Base-by-base conservation (phyloP, 2,888 invertebrate genomes). In the Orthonychiurus folsomi region DNA sequence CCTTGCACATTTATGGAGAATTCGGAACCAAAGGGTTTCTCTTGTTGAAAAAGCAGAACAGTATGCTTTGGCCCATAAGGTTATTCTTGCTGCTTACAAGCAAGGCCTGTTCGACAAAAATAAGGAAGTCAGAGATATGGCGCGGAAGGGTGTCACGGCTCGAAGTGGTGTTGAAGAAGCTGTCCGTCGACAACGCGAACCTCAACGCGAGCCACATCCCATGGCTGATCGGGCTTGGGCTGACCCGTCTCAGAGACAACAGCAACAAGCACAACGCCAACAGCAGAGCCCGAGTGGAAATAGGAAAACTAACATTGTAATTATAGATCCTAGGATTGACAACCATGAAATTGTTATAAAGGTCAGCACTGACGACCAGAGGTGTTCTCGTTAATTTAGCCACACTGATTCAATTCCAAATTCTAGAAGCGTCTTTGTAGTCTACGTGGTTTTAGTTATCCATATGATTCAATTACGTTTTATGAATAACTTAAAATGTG, bases 31-130 rank as follows among this genome's bases (percentile, higher is more conserved):
- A 50, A 3, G 59, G 18, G 26, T 59, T 12, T 59, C 59, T 5
- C 23, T 59, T 18, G 50, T 59, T n/a, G 59, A 59, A 20, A 59
- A 59, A 20, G 21, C 50, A 59, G 50, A 48, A 20, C 59, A 59
- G 26, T 59, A 59, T 26, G 50, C 50, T 21, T 23, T 59, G 48
- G 59, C 59, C 2, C 59, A 59, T 25, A 48, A 50, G 18, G 59
- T 59, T 23, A 50, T 59, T 23, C 50, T 59, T 3, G n/a, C 27
- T 28, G 59, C 50, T 9, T 59, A 50, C 50, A 59, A 59, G 24
- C 37, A 59, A 25, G 59, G 59, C 48, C 26, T 50, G 3, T 59
- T 59, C 3, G 26, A 21, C 9, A 56, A 56, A 21, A 25, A 56
- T 9, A 25, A 21, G n/a, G 56, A 5, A 9, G 21, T 52, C 9